These are phyloP conservation scores for Tachysurus vachellii DNA, from an alignment of 2,113 vertebrate species.

Conservation along the genomic window DNA sequence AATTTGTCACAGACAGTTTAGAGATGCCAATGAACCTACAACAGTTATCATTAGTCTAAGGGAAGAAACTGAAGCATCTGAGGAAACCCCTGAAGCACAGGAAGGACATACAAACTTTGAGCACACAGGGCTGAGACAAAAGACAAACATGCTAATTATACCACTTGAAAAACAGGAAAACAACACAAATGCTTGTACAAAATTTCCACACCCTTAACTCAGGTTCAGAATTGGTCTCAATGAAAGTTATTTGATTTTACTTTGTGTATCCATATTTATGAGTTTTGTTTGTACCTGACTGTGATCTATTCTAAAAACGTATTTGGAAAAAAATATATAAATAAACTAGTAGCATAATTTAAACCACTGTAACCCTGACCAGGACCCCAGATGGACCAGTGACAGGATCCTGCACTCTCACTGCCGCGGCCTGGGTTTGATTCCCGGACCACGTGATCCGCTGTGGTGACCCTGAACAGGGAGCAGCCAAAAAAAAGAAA, in stretches of 20 bases:
- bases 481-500: too few species aligned
- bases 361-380: neutral
- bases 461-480: too few species aligned
- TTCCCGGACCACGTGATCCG: too few species aligned
- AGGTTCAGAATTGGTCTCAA: neutral
- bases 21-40: too few species aligned
- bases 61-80: too few species aligned
- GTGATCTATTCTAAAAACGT: neutral
- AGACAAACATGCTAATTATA: neutral
- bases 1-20: too few species aligned
- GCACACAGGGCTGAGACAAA: neutral
- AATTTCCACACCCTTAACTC: neutral
- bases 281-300: neutral
- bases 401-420: too few species aligned
- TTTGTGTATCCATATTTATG: neutral
- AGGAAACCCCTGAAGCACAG: too few species aligned
- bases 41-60: too few species aligned
- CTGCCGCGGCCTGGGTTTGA: too few species aligned
- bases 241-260: neutral
- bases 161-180: neutral
- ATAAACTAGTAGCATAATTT: neutral
- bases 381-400: too few species aligned
- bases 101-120: too few species aligned
- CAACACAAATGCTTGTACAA: neutral
- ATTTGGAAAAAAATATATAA: neutral